Percentiles rank a stretch among this genome's conserved stretches.
Conservation (phyloP, 2,797 vertebrate species). For the Acridotheres tristis region DNA sequence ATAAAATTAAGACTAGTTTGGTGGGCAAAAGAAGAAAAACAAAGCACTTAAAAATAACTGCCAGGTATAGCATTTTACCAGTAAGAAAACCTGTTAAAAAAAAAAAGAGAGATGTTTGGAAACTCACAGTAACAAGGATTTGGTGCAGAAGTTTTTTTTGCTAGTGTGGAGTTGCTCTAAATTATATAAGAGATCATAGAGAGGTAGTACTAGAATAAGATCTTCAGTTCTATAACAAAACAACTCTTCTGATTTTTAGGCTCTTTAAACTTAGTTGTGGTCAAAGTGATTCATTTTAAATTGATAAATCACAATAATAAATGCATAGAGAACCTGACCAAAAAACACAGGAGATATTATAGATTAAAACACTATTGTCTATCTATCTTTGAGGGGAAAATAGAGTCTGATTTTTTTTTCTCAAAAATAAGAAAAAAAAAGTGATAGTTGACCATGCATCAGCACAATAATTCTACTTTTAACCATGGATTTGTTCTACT, state of each 20-base stretch:
- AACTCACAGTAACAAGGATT: not conserved
- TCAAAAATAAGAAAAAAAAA: not conserved
- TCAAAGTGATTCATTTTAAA: not conserved
- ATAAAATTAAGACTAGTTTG: not conserved
- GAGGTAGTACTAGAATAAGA: not conserved
- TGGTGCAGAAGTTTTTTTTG: not conserved
- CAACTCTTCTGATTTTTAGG: rapidly evolving
- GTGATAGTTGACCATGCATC: not conserved
- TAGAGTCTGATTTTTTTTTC: not conserved
- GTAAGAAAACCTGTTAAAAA: not conserved
- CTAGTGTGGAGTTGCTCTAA: not conserved
- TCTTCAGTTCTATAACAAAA: not conserved
- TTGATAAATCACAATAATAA: not conserved
- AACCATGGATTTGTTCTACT: not conserved
- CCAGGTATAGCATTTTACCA: not conserved
- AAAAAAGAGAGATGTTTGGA: not conserved
- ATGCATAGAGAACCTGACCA: not conserved
- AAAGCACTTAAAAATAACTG: not conserved
- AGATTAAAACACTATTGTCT: not conserved
- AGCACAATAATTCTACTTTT: not conserved
- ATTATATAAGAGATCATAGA: not conserved
- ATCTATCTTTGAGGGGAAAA: not conserved
- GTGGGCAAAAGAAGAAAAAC: not conserved
- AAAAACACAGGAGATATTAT: not conserved
- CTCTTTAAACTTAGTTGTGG: not conserved